These are phyloP conservation scores for Onychorhynchus coronatus DNA, from an alignment of 2,113 vertebrate genomes.

Conservation along the genomic window DNA sequence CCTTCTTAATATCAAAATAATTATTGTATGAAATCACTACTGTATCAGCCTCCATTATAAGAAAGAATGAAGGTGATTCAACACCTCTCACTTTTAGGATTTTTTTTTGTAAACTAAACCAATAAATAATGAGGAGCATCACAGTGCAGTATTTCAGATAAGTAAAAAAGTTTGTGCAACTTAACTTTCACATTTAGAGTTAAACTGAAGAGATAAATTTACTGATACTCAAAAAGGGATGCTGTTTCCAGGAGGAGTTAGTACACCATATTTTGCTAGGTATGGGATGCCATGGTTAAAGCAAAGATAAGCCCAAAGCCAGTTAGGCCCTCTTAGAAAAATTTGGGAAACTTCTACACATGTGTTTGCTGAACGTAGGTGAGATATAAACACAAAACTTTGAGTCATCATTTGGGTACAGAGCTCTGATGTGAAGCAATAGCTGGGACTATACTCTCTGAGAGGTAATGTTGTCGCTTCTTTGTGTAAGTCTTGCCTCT, in stretches of 20 bases:
- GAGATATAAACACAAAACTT: background rate
- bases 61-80: background rate
- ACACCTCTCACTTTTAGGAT: background rate
- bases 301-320: background rate
- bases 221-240: background rate
- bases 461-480: background rate
- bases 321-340: background rate
- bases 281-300: background rate
- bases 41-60: background rate
- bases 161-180: background rate
- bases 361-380: background rate
- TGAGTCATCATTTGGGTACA: background rate
- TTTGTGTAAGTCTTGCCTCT: background rate
- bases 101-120: background rate
- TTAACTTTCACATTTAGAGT: background rate
- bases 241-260: background rate
- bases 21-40: background rate
- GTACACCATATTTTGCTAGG: background rate
- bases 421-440: background rate
- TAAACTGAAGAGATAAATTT: background rate
- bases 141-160: background rate
- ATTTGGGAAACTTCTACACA: background rate
- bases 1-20: background rate
- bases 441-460: background rate
- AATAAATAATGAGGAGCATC: background rate